Conservation (phyloP, 2,797 vertebrate species). For the Trematomus bernacchii region DNA sequence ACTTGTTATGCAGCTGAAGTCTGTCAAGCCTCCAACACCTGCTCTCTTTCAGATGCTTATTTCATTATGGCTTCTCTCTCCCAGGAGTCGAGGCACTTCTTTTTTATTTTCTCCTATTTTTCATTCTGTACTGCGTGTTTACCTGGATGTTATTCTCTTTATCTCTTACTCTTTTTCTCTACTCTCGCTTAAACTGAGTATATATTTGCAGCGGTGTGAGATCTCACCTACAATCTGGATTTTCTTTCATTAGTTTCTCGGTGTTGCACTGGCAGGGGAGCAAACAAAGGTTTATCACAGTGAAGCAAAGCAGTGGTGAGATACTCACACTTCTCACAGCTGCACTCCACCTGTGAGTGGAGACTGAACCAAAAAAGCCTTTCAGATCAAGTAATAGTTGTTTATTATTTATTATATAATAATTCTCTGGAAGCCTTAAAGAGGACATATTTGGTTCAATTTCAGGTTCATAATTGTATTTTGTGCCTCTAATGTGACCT, state of each 20-base stretch:
- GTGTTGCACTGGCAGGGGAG: constrained; percentile 34
- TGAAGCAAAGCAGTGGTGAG: constrained; percentile 35
- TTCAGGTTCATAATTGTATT: no score
- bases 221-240: constrained; percentile 61
- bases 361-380: constrained; percentile 61
- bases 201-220: constrained; percentile 57
- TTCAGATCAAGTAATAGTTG: constrained; percentile 32
- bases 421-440: constrained; percentile 18
- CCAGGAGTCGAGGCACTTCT: constrained; percentile 61
- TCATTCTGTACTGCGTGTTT: constrained; percentile 60
- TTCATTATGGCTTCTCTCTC: constrained; percentile 78
- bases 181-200: constrained; percentile 39
- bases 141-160: constrained; percentile 62
- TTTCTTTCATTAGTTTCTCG: constrained; percentile 65
- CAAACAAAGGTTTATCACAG: constrained; percentile 68
- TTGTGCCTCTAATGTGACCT: no score
- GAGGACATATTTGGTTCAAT: no score
- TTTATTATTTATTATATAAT: constrained; percentile 66
- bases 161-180: neutral
- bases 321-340: constrained; percentile 27
- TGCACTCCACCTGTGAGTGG: constrained; percentile 49
- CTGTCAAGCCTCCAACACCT: constrained; percentile 84
- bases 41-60: constrained; percentile 82
- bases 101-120: constrained; percentile 17
- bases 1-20: constrained; percentile 86